A percentile compares a stretch with the other conserved stretches of the same genome.
Conservation (phyloP, 2,797 vertebrate genomes). For the Halcyon badia region DNA sequence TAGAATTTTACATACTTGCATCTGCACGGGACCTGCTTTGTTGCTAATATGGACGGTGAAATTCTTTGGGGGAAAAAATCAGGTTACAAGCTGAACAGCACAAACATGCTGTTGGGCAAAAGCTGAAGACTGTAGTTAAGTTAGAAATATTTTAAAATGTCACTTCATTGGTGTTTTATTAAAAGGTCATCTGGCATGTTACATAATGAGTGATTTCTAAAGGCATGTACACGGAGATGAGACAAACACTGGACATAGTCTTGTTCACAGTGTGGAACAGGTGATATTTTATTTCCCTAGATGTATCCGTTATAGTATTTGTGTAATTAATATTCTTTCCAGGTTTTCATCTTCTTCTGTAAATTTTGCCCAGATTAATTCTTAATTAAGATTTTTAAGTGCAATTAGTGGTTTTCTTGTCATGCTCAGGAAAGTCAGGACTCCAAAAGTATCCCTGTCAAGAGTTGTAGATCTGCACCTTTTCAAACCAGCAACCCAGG, state of each 20-base stretch:
- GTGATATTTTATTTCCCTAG: background rate
- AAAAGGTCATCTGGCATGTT: background rate
- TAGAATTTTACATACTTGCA: rapidly evolving
- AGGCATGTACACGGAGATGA: background rate
- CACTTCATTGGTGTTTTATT: background rate
- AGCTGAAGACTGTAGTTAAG: background rate
- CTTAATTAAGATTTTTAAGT: background rate
- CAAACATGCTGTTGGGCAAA: background rate
- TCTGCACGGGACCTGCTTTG: background rate
- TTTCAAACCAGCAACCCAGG: background rate
- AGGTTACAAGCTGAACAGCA: background rate
- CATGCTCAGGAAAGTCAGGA: background rate
- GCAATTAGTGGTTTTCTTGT: background rate
- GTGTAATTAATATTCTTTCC: background rate
- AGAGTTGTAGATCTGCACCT: background rate
- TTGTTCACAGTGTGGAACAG: background rate
- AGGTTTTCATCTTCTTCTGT: background rate
- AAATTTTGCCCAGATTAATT: background rate
- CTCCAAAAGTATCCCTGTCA: background rate
- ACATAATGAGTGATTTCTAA: background rate
- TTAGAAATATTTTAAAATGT: background rate
- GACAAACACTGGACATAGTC: background rate
- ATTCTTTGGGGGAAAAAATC: background rate
- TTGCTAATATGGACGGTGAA: background rate
- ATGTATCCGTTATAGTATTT: background rate